phyloP scores from a whole-genome alignment of 2,113 vertebrate species.

The Morone chrysops region DNA sequence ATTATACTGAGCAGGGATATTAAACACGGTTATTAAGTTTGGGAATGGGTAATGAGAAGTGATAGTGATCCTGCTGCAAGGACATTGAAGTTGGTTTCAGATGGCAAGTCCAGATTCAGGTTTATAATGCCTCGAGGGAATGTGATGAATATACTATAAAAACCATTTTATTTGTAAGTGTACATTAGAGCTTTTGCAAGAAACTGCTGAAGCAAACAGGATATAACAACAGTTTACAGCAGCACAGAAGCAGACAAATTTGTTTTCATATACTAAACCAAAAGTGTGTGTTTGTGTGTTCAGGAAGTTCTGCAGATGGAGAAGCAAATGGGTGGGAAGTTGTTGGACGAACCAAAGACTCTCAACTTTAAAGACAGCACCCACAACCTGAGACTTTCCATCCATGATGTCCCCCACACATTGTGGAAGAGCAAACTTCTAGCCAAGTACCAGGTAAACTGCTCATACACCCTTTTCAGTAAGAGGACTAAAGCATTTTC shows the following conservation, averaged over 20 bases:
- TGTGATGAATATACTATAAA: slow-evolving; percentile 24
- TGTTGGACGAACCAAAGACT: slow-evolving; percentile 96
- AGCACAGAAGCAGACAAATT: background rate
- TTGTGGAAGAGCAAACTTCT: slow-evolving; percentile 97
- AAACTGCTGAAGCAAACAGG: slow-evolving; percentile 14
- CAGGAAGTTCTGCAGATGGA: slow-evolving; percentile 97
- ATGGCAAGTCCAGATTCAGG: slow-evolving; percentile 34
- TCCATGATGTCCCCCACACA: slow-evolving; percentile 94
- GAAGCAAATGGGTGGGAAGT: slow-evolving; percentile 95
- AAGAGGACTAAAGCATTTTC: background rate
- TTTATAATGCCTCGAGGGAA: slow-evolving; percentile 44
- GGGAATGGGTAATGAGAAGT: slow-evolving; percentile 67
- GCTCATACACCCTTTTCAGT: background rate
- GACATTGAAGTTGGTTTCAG: slow-evolving; percentile 52
- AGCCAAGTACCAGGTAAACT: slow-evolving; percentile 95
- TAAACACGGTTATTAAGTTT: slow-evolving; percentile 74
- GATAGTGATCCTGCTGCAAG: slow-evolving; percentile 68
- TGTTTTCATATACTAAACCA: slow-evolving; percentile 7
- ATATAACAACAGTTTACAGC: slow-evolving; percentile 2
- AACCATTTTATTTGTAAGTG: slow-evolving; percentile 27
- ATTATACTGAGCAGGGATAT: slow-evolving; percentile 64
- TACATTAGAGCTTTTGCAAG: background rate
- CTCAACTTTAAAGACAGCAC: slow-evolving; percentile 98
- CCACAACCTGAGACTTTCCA: slow-evolving; percentile 95
- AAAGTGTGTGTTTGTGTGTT: slow-evolving; percentile 22